phyloP scores from a whole-genome alignment of 37 sponge, comb jelly and placozoan genomes.

The Agelas oroides region DNA sequence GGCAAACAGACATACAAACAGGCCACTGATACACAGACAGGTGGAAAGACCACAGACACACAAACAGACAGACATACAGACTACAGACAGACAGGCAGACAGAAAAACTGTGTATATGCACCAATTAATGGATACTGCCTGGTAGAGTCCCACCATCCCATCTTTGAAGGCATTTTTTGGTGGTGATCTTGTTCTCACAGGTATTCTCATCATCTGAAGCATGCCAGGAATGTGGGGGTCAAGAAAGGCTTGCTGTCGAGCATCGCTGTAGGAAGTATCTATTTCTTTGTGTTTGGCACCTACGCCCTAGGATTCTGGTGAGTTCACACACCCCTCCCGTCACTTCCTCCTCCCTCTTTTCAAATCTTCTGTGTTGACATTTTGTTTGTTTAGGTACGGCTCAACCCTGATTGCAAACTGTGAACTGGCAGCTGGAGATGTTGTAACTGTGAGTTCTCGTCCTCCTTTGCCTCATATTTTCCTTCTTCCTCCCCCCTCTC shows the following conservation, averaged over 20 bases:
- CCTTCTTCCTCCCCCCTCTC: not conserved
- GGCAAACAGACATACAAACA: no score
- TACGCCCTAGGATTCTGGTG: slow-evolving; percentile 90
- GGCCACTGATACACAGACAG: no score
- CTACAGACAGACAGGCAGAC: no score
- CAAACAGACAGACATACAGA: no score
- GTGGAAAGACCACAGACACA: no score
- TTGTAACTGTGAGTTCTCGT: slow-evolving; percentile 44
- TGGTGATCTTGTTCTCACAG: slow-evolving; percentile 13
- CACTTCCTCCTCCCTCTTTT: not conserved
- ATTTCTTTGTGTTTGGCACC: slow-evolving; percentile 61
- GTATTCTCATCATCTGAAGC: slow-evolving; percentile 57
- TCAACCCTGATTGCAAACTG: slow-evolving; percentile 47
- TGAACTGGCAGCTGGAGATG: slow-evolving; percentile 53
- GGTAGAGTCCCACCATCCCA: no score
- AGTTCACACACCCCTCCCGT: not conserved
- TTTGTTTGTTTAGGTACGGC: slow-evolving; percentile 36
- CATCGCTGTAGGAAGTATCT: slow-evolving; percentile 27
- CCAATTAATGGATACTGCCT: no score
- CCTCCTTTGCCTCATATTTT: not conserved
- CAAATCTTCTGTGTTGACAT: not conserved
- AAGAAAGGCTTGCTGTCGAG: slow-evolving; percentile 62
- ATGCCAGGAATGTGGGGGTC: slow-evolving; percentile 58
- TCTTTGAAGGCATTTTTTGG: not conserved
- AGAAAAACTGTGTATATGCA: no score